Base-by-base conservation (phyloP, 2,888 invertebrate species). In the Flexamia atlantica region DNA sequence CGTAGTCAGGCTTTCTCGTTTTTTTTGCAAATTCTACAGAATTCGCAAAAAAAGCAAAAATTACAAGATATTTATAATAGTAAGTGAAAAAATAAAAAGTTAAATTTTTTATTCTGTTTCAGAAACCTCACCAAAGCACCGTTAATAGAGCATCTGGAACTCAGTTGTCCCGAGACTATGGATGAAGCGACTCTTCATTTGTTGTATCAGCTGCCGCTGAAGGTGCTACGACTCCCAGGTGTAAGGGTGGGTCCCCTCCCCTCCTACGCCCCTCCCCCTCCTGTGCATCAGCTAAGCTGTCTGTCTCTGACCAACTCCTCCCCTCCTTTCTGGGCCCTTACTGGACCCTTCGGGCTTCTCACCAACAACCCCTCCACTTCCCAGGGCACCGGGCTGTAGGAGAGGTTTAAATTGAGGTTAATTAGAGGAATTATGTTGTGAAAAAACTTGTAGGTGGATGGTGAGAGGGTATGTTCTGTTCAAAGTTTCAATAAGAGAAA, bases 141-240 rank as follows among this genome's bases (percentile, higher is more conserved):
- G 2, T 30, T 32, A n/a, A 32, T 79, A 36, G 79, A 79, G n/a
- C 79, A 79, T 10, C 57, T 79, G 36, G 79, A 79, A 32, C 32
- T 79, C 20, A 79, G 53, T 36, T 79, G 57, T 50, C 36, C 79
- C 0, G 20, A 32, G 36, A 36, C 28, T 0, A 30, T 32, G 30
- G 57, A 57, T 46, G 14, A 28, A 5, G 17, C 14, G 1, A n/a
- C 57, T 4, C 57, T 79, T 4, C 53, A 57, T 32, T n/a, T 36
- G 1, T 36, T 79, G 32, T 79, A 53, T 14, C 50, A 57, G 36
- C 32, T 79, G 32, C 50, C 50, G 1, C 57, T 79, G 32, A 28
- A 28, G 10, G 36, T 79, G 0, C 57, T 79, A n/a, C 3, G 79
- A 12, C 57, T 79, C 0, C 79, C 79, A 0, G 79, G 79, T 14